Conservation (phyloP, 2,113 vertebrate species). For the Barbus barbus region DNA sequence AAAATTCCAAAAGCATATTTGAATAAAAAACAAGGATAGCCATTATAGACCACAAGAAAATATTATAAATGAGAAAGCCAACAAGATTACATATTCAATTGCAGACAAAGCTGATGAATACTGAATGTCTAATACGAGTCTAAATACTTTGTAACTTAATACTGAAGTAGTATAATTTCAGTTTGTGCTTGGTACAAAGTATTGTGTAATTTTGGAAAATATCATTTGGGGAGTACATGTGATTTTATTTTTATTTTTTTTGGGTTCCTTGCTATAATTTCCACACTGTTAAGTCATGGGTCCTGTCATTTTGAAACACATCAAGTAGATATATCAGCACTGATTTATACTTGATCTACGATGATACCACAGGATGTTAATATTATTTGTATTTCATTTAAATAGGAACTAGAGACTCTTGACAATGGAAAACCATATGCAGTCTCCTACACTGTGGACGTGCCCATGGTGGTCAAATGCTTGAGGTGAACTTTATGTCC, state of each 20-base stretch:
- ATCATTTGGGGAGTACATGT: not conserved
- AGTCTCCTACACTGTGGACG: slow-evolving; percentile 83
- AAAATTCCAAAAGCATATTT: no score
- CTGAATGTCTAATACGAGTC: no score
- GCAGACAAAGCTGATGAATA: no score
- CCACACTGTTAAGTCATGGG: not conserved
- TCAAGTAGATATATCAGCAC: not conserved
- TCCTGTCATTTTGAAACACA: not conserved
- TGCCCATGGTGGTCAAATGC: slow-evolving; percentile 87
- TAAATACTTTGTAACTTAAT: not conserved
- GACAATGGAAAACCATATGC: slow-evolving; percentile 95
- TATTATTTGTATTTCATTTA: slow-evolving; percentile 34
- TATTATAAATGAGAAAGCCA: no score
- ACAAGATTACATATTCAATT: no score
- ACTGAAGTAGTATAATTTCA: not conserved
- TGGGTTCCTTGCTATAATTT: not conserved
- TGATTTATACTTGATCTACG: not conserved
- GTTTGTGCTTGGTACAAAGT: not conserved
- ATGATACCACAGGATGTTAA: not conserved
- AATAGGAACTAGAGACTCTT: slow-evolving; percentile 90
- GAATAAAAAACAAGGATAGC: no score
- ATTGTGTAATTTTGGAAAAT: not conserved
- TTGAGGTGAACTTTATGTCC: slow-evolving; percentile 70
- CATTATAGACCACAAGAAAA: no score
- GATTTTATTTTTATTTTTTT: not conserved